Evolutionary conservation across 2,888 invertebrate species (phyloP), one percentile per base, ranked within the genome.

Genomic region (Limenitis camilla): DNA sequence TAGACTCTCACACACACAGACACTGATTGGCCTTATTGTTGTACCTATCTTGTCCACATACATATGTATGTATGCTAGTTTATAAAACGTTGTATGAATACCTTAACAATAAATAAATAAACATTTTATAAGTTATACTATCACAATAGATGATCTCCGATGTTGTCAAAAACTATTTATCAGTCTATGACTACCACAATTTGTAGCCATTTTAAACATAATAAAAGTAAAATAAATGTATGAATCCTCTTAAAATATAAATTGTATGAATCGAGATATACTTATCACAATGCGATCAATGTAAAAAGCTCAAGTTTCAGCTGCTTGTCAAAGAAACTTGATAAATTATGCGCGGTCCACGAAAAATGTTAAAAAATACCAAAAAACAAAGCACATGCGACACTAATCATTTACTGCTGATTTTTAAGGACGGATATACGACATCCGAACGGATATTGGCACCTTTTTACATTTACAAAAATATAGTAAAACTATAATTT

Each of bases 391-490:
- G 64, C 78, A 74, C 76, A 79, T 77, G 77, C 76, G 75, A 74
- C 78, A 78, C 81, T 78, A 83, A 84, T 84, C 81, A 84, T 68
- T 70, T 67, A 64, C 72, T 74, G 78, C 78, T 69, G 85, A 85
- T 82, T 85, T 85, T 83, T 78, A 77, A 72, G 69, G 76, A 79
- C 85, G 86, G 86, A 85, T 84, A 80, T 73, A 65, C 61, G 67
- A 76, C 71, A 76, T 76, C 72, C 64, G 69, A 80, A 72, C 85
- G 86, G 86, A 87, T 79, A 87, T 86, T 85, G 86, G 84, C 83
- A 78, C 75, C 76, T 86, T 84, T 84, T 85, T 84, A 67, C 64
- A 62, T 52, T 59, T 46, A 60, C 62, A 61, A 67, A 66, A 54
- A 60, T 52, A 42, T 33, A 36, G 38, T 36, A 45, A 53, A 36